phyloP scores from a whole-genome alignment of 2,888 invertebrate genomes.

The Limnephilus marmoratus region DNA sequence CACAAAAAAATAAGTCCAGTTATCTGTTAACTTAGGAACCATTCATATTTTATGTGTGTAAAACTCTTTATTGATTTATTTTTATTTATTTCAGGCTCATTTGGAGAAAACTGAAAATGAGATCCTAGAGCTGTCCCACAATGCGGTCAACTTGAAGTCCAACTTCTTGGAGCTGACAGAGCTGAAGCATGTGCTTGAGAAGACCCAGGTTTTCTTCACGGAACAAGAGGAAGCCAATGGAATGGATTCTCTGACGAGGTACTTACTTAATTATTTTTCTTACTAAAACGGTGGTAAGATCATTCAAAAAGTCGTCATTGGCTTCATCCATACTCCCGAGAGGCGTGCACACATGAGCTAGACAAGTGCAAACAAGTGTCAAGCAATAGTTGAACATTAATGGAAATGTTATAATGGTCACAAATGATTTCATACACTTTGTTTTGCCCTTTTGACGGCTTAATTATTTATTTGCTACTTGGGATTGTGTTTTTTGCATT shows the following conservation, averaged over 20 bases:
- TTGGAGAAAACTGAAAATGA: constrained; percentile 98
- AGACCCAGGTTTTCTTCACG: constrained; percentile 93
- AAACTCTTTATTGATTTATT: neutral
- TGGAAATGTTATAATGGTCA: too few species aligned
- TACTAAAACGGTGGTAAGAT: neutral
- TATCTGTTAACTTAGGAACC: neutral
- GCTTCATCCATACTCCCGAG: too few species aligned
- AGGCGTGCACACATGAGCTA: too few species aligned
- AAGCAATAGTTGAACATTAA: too few species aligned
- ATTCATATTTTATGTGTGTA: neutral
- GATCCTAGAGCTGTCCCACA: constrained; percentile 94
- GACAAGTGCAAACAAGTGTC: too few species aligned
- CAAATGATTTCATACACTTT: too few species aligned
- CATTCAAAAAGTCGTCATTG: too few species aligned
- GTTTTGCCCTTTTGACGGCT: too few species aligned
- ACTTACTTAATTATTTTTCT: neutral
- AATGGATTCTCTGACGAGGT: constrained; percentile 80
- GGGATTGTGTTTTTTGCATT: too few species aligned
- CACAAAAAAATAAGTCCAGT: neutral
- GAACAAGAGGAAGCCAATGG: constrained; percentile 86
- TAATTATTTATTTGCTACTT: too few species aligned
- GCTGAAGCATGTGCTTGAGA: constrained; percentile 92
- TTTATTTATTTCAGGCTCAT: constrained; percentile 81
- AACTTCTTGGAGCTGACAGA: constrained; percentile 95
- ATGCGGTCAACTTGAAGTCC: constrained; percentile 93